phyloP scores from a whole-genome alignment of 2,888 invertebrate genomes.

The Rhopalosiphum nymphaeae region DNA sequence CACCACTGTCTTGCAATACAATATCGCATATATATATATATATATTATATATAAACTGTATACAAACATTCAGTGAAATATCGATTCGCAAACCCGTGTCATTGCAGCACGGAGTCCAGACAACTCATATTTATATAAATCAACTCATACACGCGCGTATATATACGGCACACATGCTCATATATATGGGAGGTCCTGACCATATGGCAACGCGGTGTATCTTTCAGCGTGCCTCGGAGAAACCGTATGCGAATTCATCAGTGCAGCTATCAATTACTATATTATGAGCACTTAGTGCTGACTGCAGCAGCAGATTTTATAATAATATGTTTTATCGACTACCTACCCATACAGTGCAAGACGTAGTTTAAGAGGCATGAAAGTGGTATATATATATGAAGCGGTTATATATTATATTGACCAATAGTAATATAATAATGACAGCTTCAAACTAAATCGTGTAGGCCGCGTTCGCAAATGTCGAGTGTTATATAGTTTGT shows the following conservation, averaged over 20 bases:
- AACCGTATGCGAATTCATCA: slow-evolving; percentile 45
- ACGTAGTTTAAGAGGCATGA: neutral
- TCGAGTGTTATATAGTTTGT: neutral
- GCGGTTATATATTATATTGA: neutral
- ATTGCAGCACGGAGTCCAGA: neutral
- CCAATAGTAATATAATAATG: slow-evolving; percentile 32
- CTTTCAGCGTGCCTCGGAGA: neutral
- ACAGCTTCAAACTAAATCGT: slow-evolving; percentile 25
- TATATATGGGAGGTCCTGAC: slow-evolving; percentile 33
- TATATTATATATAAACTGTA: neutral
- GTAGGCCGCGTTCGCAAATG: slow-evolving; percentile 48
- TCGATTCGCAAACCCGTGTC: slow-evolving; percentile 26
- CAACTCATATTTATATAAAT: slow-evolving; percentile 56
- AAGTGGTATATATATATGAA: neutral
- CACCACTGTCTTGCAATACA: neutral
- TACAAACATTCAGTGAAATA: slow-evolving; percentile 20
- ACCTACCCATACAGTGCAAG: neutral
- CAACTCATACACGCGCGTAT: slow-evolving; percentile 7
- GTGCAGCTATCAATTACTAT: slow-evolving; percentile 9
- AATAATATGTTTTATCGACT: slow-evolving; percentile 24
- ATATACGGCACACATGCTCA: neutral
- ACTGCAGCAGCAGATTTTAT: neutral
- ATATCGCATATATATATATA: neutral
- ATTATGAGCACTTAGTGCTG: slow-evolving; percentile 17
- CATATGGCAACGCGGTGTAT: slow-evolving; percentile 34